Conservation (phyloP, 2,113 vertebrate genomes). For the Haemorhous mexicanus region DNA sequence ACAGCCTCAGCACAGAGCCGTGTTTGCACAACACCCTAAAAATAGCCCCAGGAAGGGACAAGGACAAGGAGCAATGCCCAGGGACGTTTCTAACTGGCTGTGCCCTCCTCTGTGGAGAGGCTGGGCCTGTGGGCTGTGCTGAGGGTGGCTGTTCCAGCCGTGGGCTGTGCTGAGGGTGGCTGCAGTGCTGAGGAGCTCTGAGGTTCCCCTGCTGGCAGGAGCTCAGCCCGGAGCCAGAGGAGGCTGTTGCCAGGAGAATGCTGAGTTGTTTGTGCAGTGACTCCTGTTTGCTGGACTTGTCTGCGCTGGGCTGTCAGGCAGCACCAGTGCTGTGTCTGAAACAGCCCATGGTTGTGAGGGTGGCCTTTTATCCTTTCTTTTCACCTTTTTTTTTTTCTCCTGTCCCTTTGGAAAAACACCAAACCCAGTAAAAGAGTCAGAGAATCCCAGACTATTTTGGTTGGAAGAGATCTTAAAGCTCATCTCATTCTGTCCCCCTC, state of each 20-base stretch:
- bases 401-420: neutral
- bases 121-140: neutral
- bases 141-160: neutral
- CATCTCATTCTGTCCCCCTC: neutral
- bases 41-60: neutral
- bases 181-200: neutral
- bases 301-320: neutral
- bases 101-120: no score
- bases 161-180: neutral
- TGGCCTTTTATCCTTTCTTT: neutral
- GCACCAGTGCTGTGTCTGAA: neutral
- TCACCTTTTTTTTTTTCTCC: neutral
- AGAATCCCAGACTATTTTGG: neutral
- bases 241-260: constrained; percentile 38
- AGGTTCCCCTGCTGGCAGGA: neutral
- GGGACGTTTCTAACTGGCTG: no score
- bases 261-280: neutral
- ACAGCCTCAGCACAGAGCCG: accelerated
- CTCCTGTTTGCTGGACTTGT: constrained; percentile 2
- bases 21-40: neutral
- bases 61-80: neutral
- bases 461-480: neutral
- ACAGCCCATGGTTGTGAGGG: accelerated
- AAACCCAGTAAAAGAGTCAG: neutral
- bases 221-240: neutral